Evolutionary conservation across 1,140 invertebrate genomes (phyloP), one percentile per base, ranked within the genome.

Genomic region (Phortica variegata): DNA sequence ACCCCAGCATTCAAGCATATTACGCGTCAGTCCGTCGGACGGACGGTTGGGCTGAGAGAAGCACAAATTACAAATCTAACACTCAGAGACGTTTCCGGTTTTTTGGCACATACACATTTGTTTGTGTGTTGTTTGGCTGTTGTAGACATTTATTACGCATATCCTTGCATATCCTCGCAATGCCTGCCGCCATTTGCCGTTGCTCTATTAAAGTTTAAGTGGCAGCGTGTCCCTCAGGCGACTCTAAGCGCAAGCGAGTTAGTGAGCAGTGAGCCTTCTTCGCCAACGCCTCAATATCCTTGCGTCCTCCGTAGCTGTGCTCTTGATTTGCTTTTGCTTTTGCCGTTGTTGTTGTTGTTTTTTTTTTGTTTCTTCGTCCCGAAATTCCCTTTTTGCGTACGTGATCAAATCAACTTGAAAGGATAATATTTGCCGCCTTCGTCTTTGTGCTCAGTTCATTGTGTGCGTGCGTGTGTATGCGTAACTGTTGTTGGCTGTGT

Each of bases 381-480:
- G 62, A 60, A 70, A 70, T 70, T 73, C 58, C 65, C 61, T 69
- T 69, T 45, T 60, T 69, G 61, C 63, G 70, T 74, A 74, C 71
- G 71, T 74, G 71, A 74, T 73, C 71, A 74, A 74, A 74, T 74
- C 71, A 74, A 74, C 61, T 74, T 74, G 70, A 74, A 74, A 74
- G 71, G 65, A 68, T 68, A 68, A 68, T 68, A 68, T 63, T 68
- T 60, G 65, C 65, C 57, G 63, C 57, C 60, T 68, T 68, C 51
- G 48, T 54, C 47, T 66, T 47, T 57, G 52, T 54, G 49, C 43
- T 48, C 44, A 44, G 44, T 29, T 34, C 47, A 40, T 45, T 46
- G 49, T 15, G 20, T 19, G 12, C 42, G 12, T 18, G 29, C 38
- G n/a, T 46, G 34, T 41, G 49, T 41, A 31, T 33, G 49, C 26